Base-by-base conservation (phyloP, 2,113 vertebrate genomes). In the Symphodus melops region DNA sequence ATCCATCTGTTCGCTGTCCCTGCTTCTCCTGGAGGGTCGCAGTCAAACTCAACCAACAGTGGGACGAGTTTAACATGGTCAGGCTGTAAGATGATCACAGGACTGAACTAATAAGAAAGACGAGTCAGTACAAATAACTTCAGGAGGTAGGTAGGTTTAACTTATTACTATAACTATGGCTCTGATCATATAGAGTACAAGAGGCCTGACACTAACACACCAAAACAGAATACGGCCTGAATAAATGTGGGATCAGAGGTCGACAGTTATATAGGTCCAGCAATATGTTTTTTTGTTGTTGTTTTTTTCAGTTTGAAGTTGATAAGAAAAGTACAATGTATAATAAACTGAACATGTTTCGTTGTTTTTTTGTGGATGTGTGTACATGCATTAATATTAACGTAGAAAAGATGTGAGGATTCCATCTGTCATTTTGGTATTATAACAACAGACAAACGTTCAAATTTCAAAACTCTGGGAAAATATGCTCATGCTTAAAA, bases 311-410 rank as follows among this genome's bases (percentile, higher is more conserved):
- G 20, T 52, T 78, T 8, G 68, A 36, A 75, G 39, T 62, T 66
- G 49, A 69, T 72, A 64, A 53, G n/a, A 16, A 74, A 53, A 33
- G 53, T 79, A 69, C 37, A 49, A 62, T 84, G 89, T 85, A 63
- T 79, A 88, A 87, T 85, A 85, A 87, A 86, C 33, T 14, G 6
- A 79, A 58, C 48, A 56, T 80, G 79, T 88, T 88, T 86, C 71
- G 55, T 3, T 59, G 66, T 54, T 77, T 77, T 37, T 41, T 54
- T 44, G 14, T 33, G 42, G 20, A 4, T 33, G 21, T 51, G 11
- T 82, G 9, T 42, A 2, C 16, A 36, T 61, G 28, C 28, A 33
- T 51, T 19, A 20, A 23, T 37, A 13, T 67, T 13, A 37, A 8
- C n/a, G 28, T 13, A 21, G 8, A 37, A 5, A 23, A 44, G 13